Base-by-base conservation (phyloP, 2,113 vertebrate genomes). In the Tupaia chinensis region DNA sequence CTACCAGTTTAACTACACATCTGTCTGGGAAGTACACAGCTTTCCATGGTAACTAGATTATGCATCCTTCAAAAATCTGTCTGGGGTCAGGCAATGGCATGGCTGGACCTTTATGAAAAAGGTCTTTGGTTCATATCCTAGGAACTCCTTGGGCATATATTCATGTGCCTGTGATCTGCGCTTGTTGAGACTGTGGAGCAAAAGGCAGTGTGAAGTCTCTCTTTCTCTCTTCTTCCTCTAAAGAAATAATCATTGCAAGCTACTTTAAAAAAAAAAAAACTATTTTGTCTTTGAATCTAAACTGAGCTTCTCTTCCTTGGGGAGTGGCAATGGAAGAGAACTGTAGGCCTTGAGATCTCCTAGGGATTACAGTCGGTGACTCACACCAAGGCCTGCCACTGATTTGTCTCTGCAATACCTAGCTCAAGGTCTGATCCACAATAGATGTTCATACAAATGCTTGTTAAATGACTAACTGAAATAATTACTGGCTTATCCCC, bases 381-480 rank as follows among this genome's bases (percentile, higher is more conserved):
- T 54, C 32, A 79, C 5, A 81, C 27, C 15, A 74, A 78, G 4
- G 3, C 3, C 4, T 72, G 12, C 29, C 56, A 27, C 15, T n/a
- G 8, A 53, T 82, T 91, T 89, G 56, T 79, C 19, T 91, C 34
- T n/a, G 63, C 13, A 69, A 44, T 56, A 44, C 2, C 10, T 73
- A 54, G 3, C 20, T 15, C 60, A 17, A 32, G 9, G 17, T 6
- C 54, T 61, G 7, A 12, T 25, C 22, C 16, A 34, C 34, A 86
- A 27, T 63, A 82, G 16, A 14, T 68, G 15, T 16, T 84, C 61
- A 81, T 70, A 80, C 53, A 89, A 89, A 63, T 77, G 23, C 15
- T 95, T 89, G 12, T 72, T 86, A 92, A 80, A 69, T 60, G n/a
- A 87, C 58, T 84, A 94, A 85, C 72, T 60, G 13, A 72, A 91